Percentiles rank a stretch among this genome's conserved stretches.
Conservation (phyloP, 2,888 invertebrate species). For the Tineola bisselliella region DNA sequence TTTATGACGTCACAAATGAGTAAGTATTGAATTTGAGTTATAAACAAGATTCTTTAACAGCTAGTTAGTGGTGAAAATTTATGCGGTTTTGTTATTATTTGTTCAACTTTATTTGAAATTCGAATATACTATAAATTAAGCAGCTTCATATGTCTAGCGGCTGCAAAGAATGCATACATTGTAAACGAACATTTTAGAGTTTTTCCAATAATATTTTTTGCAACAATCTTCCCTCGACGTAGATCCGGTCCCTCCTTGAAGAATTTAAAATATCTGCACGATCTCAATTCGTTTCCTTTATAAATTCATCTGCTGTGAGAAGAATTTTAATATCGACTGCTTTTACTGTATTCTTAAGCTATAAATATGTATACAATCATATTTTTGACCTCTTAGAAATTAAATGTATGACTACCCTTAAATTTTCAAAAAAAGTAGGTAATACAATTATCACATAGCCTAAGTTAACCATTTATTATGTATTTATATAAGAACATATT, state of each 20-base stretch:
- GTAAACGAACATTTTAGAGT: background rate
- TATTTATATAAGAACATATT: too few species aligned
- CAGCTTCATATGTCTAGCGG: background rate
- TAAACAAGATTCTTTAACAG: background rate
- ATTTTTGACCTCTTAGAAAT: background rate
- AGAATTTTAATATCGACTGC: conserved; percentile 15
- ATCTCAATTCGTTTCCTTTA: conserved; percentile 33
- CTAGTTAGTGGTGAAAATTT: background rate
- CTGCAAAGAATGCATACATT: background rate
- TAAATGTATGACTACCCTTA: too few species aligned
- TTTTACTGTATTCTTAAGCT: background rate
- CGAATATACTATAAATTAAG: background rate
- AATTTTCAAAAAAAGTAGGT: too few species aligned
- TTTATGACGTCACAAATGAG: conserved; percentile 92
- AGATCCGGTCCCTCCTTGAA: conserved; percentile 13
- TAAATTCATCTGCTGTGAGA: conserved; percentile 28
- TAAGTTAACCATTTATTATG: too few species aligned
- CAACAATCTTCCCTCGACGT: background rate
- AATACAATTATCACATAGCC: too few species aligned
- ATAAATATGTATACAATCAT: background rate
- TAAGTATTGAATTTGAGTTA: conserved; percentile 55
- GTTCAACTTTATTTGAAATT: background rate
- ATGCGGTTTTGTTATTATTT: background rate
- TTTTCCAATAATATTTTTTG: background rate
- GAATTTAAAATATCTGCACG: conserved; percentile 36